Evolutionary conservation across 64 coral and sea anemone species (phyloP).

Genomic region (Actinia equina): DNA sequence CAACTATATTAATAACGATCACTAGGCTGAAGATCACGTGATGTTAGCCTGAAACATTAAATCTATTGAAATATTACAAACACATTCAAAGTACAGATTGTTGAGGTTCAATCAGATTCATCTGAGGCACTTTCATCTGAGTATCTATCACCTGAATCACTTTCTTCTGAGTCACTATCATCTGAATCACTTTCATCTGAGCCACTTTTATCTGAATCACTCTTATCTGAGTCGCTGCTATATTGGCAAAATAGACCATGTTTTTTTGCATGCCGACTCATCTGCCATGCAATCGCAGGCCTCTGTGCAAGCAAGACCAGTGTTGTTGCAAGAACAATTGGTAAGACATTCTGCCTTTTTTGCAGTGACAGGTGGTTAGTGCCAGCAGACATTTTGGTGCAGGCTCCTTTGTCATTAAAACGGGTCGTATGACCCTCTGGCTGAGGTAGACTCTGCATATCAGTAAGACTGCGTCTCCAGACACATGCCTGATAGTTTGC

Average conservation of each 20-base stretch:
- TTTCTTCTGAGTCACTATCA: neutral
- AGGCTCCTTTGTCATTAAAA: constrained; percentile 38
- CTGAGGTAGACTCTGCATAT: constrained; percentile 9
- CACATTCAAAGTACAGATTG: too few species aligned
- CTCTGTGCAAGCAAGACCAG: constrained; percentile 44
- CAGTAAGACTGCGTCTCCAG: constrained; percentile 19
- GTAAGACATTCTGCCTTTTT: neutral
- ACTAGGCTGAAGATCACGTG: too few species aligned
- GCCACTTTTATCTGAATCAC: neutral
- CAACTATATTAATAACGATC: neutral
- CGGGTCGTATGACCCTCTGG: constrained; percentile 20
- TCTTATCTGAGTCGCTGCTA: constrained; percentile 2
- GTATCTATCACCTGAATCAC: neutral
- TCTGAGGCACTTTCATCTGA: neutral
- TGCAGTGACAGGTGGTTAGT: neutral
- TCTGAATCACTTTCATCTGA: neutral
- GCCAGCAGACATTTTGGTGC: constrained; percentile 32
- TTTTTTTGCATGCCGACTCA: neutral
- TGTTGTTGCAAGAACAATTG: constrained; percentile 32
- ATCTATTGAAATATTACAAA: too few species aligned
- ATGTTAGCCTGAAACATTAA: too few species aligned
- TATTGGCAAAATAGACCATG: constrained; percentile 3
- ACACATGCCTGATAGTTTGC: constrained; percentile 34
- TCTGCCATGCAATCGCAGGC: constrained; percentile 67
- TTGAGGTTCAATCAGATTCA: too few species aligned